phyloP scores from a whole-genome alignment of 2,888 invertebrate genomes.

The Therioaphis trifolii region DNA sequence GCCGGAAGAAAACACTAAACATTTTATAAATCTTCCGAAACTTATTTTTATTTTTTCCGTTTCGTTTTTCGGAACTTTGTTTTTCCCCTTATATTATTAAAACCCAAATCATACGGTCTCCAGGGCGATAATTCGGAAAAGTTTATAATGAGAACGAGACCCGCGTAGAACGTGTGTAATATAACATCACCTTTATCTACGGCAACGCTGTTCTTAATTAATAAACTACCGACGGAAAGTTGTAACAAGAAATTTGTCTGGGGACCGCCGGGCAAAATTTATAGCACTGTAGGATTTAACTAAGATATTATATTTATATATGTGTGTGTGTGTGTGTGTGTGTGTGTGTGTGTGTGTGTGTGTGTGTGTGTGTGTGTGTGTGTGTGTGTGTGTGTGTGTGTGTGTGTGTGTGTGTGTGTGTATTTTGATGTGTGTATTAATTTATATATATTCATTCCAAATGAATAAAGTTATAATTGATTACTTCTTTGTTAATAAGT shows the following conservation, averaged over 20 bases:
- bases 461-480: slow-evolving; percentile 37
- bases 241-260: slow-evolving; percentile 59
- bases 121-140: slow-evolving; percentile 59
- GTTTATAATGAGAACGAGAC: slow-evolving; percentile 60
- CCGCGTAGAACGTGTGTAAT: slow-evolving; percentile 52
- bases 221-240: slow-evolving; percentile 62
- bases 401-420: too few relatives aligned
- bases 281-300: slow-evolving; percentile 33
- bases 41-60: slow-evolving; percentile 32
- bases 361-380: too few relatives aligned
- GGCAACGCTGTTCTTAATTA: slow-evolving; percentile 56
- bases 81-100: slow-evolving; percentile 46
- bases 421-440: too few relatives aligned
- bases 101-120: slow-evolving; percentile 56
- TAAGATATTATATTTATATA: slow-evolving; percentile 8
- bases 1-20: slow-evolving; percentile 15
- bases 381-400: too few relatives aligned
- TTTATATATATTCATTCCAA: background rate
- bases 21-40: slow-evolving; percentile 55
- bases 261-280: slow-evolving; percentile 50
- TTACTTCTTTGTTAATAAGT: slow-evolving; percentile 1
- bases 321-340: background rate
- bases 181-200: slow-evolving; percentile 58
- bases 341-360: too few relatives aligned
- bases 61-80: slow-evolving; percentile 48